A percentile compares a stretch with the other conserved stretches of the same genome.
Conservation (phyloP, 2,888 invertebrate genomes). For the Clivina fossor region DNA sequence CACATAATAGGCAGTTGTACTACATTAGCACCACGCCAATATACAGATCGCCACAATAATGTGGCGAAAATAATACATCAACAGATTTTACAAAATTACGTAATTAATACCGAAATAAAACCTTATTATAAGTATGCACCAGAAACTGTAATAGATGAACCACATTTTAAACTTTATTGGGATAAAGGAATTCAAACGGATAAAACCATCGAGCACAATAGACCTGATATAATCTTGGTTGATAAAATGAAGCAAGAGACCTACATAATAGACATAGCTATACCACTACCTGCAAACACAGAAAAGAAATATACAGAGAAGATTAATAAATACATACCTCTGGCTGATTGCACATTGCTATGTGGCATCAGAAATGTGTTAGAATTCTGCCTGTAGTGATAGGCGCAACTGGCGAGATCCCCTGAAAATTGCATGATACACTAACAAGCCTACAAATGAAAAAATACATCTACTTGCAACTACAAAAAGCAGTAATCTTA, state of each 20-base stretch:
- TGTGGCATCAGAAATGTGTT: too few species aligned
- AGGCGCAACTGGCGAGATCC: too few species aligned
- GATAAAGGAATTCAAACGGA: conserved; percentile 34
- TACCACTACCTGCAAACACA: background rate
- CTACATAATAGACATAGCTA: background rate
- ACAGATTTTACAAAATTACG: conserved; percentile 8
- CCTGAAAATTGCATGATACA: too few species aligned
- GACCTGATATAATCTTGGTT: conserved; percentile 32
- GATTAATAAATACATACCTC: background rate
- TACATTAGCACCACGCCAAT: conserved; percentile 29
- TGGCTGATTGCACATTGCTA: too few species aligned
- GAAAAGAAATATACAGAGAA: background rate
- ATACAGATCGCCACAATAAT: conserved; percentile 35
- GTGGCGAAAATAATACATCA: conserved; percentile 36
- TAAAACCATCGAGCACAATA: conserved; percentile 22
- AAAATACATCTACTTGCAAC: too few species aligned
- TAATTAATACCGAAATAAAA: background rate
- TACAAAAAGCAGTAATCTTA: too few species aligned
- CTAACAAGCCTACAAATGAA: too few species aligned
- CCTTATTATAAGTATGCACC: conserved; percentile 35
- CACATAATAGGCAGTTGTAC: conserved; percentile 35
- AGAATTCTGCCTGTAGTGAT: too few species aligned
- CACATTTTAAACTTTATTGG: conserved; percentile 27
- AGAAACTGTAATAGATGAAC: conserved; percentile 22
- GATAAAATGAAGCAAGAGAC: conserved; percentile 4